Percentiles rank a stretch among this genome's conserved stretches.
phyloP scores from a whole-genome alignment of 92 coral and sea anemone genomes.

The Plumapathes pennacea region DNA sequence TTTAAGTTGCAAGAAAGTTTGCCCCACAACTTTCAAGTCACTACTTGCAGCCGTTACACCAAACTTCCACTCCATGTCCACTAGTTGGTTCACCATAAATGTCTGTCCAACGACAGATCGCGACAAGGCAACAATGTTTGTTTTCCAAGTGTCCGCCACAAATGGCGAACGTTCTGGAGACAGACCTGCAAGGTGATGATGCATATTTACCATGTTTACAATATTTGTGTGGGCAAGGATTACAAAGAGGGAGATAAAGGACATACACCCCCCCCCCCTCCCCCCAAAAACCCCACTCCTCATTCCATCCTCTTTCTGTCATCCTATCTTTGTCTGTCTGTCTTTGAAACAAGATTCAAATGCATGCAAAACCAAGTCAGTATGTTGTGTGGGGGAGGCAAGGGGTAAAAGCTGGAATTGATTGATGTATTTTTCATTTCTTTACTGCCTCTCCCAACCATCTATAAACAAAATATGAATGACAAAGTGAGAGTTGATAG shows the following conservation, averaged over 20 bases:
- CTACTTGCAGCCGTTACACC: conserved; percentile 98
- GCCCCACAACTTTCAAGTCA: conserved; percentile 94
- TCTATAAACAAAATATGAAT: too few relatives aligned
- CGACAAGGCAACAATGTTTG: conserved; percentile 89
- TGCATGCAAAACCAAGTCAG: too few relatives aligned
- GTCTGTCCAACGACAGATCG: conserved; percentile 96
- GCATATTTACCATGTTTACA: neutral
- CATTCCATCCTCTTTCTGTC: too few relatives aligned
- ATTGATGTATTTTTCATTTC: too few relatives aligned
- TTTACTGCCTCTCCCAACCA: too few relatives aligned
- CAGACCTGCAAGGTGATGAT: conserved; percentile 59
- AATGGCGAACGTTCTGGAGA: conserved; percentile 76
- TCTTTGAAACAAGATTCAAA: neutral
- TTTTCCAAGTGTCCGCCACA: conserved; percentile 81
- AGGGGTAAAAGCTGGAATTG: too few relatives aligned
- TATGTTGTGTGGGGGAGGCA: too few relatives aligned
- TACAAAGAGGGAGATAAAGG: neutral
- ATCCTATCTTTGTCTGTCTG: neutral
- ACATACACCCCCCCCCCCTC: too few relatives aligned
- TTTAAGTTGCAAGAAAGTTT: conserved; percentile 92
- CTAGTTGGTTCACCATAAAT: conserved; percentile 88
- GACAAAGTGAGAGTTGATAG: too few relatives aligned
- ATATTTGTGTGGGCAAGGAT: neutral
- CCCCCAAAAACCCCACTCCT: too few relatives aligned
- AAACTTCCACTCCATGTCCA: conserved; percentile 99